A percentile compares a stretch with the other conserved stretches of the same genome.
Evolutionary conservation across 1,140 invertebrate species (phyloP).

Genomic region (Orius insidiosus): DNA sequence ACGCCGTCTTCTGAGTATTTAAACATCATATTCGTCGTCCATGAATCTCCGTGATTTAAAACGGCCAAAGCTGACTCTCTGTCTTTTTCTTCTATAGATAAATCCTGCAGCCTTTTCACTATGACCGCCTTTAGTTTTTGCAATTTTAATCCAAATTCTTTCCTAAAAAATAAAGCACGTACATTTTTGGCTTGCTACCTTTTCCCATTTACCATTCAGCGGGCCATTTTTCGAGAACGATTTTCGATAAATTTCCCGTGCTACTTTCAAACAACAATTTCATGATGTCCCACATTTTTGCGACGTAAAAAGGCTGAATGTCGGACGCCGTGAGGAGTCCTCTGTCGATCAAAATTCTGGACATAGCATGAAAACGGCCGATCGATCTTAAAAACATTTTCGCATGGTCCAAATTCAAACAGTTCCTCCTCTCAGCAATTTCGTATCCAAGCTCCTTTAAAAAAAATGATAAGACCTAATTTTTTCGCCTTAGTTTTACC

Average conservation of each 20-base stretch:
- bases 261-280: neutral
- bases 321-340: neutral
- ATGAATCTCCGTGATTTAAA: neutral
- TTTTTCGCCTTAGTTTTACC: too few species aligned
- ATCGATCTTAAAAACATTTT: neutral
- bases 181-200: too few species aligned
- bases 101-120: neutral
- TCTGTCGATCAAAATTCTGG: constrained; percentile 2
- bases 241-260: neutral
- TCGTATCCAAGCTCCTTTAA: constrained; percentile 1
- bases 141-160: neutral
- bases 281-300: neutral
- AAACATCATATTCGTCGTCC: constrained; percentile 3
- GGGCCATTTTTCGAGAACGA: too few species aligned
- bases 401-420: constrained; percentile 1
- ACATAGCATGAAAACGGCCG: constrained; percentile 4
- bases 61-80: neutral
- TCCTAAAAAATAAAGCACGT: neutral
- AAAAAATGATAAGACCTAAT: too few species aligned
- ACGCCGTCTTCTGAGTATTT: neutral
- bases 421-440: neutral
- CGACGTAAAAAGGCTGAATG: neutral
- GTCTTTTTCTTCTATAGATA: neutral
- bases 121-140: neutral
- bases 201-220: too few species aligned